Evolutionary conservation across 2,888 invertebrate species (phyloP).

Genomic region (Ellobium chinense): DNA sequence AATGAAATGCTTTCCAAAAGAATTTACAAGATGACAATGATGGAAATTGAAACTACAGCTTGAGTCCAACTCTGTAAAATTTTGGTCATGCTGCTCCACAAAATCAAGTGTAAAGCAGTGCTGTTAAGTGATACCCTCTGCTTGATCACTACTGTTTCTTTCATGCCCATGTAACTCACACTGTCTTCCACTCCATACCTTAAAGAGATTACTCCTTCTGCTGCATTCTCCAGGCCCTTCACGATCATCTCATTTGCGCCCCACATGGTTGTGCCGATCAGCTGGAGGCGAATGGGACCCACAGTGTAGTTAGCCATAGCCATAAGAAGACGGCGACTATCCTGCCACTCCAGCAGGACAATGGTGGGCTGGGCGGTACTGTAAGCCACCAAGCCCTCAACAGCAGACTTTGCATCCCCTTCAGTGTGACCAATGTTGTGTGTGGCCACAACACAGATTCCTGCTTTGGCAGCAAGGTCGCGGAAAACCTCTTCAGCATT

Average conservation of each 20-base stretch:
- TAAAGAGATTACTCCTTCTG: slow-evolving; percentile 64
- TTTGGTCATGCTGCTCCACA: too few species aligned
- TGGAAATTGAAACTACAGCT: too few species aligned
- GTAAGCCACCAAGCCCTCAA: slow-evolving; percentile 47
- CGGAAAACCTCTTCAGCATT: slow-evolving; percentile 56
- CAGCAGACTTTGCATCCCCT: neutral
- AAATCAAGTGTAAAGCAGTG: too few species aligned
- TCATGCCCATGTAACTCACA: too few species aligned
- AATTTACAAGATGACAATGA: too few species aligned
- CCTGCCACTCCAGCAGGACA: slow-evolving; percentile 51
- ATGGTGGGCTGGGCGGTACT: slow-evolving; percentile 64
- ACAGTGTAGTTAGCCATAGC: slow-evolving; percentile 50
- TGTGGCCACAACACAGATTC: slow-evolving; percentile 71
- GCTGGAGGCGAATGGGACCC: slow-evolving; percentile 62
- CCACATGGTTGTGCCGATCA: slow-evolving; percentile 62
- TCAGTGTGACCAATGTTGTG: slow-evolving; percentile 46
- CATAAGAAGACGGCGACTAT: slow-evolving; percentile 54
- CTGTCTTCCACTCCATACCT: too few species aligned
- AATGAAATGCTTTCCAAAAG: too few species aligned
- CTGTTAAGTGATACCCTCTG: too few species aligned
- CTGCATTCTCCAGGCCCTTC: slow-evolving; percentile 62
- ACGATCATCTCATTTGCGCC: slow-evolving; percentile 53
- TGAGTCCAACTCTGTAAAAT: too few species aligned
- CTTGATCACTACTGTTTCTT: too few species aligned
- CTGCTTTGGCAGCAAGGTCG: slow-evolving; percentile 61